Evolutionary conservation across 2,888 invertebrate species (phyloP), one percentile per base, ranked within the genome.

Genomic region (Molanna angustata): DNA sequence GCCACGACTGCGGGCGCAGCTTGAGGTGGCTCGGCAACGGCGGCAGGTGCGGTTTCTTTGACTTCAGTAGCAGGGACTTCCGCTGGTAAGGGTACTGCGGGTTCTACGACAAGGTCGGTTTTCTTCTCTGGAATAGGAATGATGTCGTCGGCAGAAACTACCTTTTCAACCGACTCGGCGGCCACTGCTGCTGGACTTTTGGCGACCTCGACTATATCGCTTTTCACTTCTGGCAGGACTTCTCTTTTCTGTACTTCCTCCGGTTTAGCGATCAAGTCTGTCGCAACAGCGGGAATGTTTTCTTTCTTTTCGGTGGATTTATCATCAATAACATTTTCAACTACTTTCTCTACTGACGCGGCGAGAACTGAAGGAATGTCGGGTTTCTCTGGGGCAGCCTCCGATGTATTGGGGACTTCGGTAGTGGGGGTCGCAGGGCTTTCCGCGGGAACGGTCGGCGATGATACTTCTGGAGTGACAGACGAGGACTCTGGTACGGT

Each of bases 41-140:
- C 20, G 52, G 40, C 40, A 57, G 59, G 58, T 58, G 22, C 57
- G 52, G 56, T 54, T 45, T 18, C 43, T 1, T 22, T 22, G 6
- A 22, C 51, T 53, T 40, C 56, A 56, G 19, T 40, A 45, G 52
- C 58, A 16, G 62, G 39, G 31, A 35, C 14, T 35, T 35, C 35
- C 14, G 6, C 31, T 7, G 22, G 17, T n/a, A 14, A 13, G 1
- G 35, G 4, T 37, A 17, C 18, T 16, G 14, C 58, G 19, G 52
- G 60, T 17, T 64, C 65, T 1, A 72, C 65, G 3, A 66, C 65
- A 16, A 70, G 60, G 49, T 76, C 74, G 37, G 68, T 62, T 56
- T 73, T 72, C 61, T 72, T 73, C 55, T 71, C 67, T 31, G 67
- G 66, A 17, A 62, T 63, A 6, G 70, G 67, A 21, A 67, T 65